phyloP scores from a whole-genome alignment of 2,888 invertebrate species.

The Peribatodes rhomboidaria region DNA sequence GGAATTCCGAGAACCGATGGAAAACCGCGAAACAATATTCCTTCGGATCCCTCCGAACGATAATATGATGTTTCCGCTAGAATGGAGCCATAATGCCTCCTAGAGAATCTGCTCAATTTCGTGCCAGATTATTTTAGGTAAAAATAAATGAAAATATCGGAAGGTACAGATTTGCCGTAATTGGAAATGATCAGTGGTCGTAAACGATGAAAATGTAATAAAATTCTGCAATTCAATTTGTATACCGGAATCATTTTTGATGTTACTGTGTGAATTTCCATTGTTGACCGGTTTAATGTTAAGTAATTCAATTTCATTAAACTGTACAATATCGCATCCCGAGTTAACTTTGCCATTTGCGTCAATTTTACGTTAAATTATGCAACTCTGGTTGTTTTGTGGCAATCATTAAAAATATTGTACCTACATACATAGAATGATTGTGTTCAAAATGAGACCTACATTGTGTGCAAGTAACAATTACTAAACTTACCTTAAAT shows the following conservation, averaged over 20 bases:
- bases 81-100: conserved; percentile 66
- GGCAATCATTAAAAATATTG: too few species aligned
- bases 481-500: too few species aligned
- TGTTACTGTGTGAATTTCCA: conserved; percentile 15
- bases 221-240: conserved; percentile 17
- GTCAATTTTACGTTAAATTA: neutral
- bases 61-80: conserved; percentile 75
- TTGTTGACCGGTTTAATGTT: conserved; percentile 9
- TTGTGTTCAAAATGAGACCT: too few species aligned
- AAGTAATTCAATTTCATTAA: conserved; percentile 12
- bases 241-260: conserved; percentile 8
- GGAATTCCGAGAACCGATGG: conserved; percentile 63
- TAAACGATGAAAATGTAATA: conserved; percentile 8
- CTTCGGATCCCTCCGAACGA: conserved; percentile 62
- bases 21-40: conserved; percentile 75
- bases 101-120: conserved; percentile 59
- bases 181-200: conserved; percentile 28
- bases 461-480: too few species aligned
- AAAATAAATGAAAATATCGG: conserved; percentile 52
- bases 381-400: too few species aligned
- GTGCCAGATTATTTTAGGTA: conserved; percentile 60
- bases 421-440: too few species aligned
- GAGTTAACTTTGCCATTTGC: conserved; percentile 1
- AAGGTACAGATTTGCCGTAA: conserved; percentile 37
- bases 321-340: neutral